Percentiles rank a stretch among this genome's conserved stretches.
These are phyloP conservation scores for Drosophila leontia DNA, from an alignment of 1,140 invertebrate genomes.

Conservation along the genomic window DNA sequence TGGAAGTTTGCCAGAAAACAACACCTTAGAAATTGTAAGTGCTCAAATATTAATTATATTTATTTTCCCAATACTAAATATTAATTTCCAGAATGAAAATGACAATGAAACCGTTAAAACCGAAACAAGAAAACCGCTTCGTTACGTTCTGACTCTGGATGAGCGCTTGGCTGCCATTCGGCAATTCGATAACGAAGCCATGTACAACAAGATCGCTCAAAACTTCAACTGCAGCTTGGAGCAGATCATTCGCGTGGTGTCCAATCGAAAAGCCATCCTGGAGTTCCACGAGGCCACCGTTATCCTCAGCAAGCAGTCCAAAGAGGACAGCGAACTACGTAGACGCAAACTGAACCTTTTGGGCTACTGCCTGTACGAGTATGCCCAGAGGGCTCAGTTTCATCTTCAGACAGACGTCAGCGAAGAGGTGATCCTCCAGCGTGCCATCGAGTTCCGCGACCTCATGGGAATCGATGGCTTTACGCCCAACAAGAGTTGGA, in stretches of 20 bases:
- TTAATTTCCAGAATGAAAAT: conserved; percentile 31
- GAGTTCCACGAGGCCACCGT: conserved; percentile 69
- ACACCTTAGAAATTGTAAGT: not conserved
- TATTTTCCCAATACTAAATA: too few species aligned
- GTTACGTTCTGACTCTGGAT: conserved; percentile 71
- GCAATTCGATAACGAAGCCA: conserved; percentile 69
- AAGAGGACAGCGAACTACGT: conserved; percentile 54
- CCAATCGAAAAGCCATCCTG: conserved; percentile 69
- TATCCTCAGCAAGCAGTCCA: conserved; percentile 21
- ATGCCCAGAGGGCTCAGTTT: conserved; percentile 70
- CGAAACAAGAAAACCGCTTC: conserved; percentile 45
- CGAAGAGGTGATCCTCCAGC: conserved; percentile 67
- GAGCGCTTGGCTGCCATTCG: conserved; percentile 69
- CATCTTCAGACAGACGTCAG: conserved; percentile 59
- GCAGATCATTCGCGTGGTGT: conserved; percentile 76
- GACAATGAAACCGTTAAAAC: not conserved
- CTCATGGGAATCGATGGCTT: conserved; percentile 70
- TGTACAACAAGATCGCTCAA: conserved; percentile 71
- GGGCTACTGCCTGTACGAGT: conserved; percentile 74
- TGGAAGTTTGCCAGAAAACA: not conserved
- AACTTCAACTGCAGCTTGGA: conserved; percentile 80
- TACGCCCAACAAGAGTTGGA: conserved; percentile 69
- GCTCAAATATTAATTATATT: too few species aligned
- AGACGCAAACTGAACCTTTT: conserved; percentile 69
- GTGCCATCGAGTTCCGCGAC: conserved; percentile 72